Evolutionary conservation across 2,797 vertebrate species (phyloP).

Genomic region (Notoglanidium macrostoma): DNA sequence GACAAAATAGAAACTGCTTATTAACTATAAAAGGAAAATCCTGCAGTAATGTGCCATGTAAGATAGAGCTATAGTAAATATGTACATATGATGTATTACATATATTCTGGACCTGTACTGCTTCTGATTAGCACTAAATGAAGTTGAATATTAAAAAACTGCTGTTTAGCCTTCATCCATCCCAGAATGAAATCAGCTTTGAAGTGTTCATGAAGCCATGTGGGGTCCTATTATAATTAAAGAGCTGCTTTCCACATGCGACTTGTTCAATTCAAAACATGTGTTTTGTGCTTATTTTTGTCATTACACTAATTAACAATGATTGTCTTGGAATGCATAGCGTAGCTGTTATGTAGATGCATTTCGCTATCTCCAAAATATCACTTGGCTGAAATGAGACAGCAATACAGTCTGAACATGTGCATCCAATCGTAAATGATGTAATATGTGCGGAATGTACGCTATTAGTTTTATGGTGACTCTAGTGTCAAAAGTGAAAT

Average conservation of each 20-base stretch:
- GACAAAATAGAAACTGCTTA: not conserved
- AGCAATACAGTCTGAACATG: conserved; percentile 54
- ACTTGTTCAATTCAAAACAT: conserved; percentile 51
- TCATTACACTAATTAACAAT: conserved; percentile 55
- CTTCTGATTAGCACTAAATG: conserved; percentile 22
- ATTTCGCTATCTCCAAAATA: conserved; percentile 55
- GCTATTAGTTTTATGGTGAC: conserved; percentile 56
- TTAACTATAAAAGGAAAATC: not conserved
- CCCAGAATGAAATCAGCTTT: conserved; percentile 44
- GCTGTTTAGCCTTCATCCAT: conserved; percentile 49
- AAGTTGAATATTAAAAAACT: conserved; percentile 34
- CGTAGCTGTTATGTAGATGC: conserved; percentile 47
- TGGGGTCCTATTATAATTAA: conserved; percentile 59
- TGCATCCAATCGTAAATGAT: conserved; percentile 55
- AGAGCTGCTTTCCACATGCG: conserved; percentile 56
- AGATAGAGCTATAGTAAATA: not conserved
- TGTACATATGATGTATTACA: not conserved
- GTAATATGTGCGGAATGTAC: conserved; percentile 50
- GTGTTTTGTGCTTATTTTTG: conserved; percentile 56
- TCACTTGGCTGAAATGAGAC: conserved; percentile 50
- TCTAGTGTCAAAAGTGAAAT: conserved; percentile 55
- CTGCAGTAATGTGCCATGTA: not conserved
- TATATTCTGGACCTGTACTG: not conserved
- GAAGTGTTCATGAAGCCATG: conserved; percentile 60
- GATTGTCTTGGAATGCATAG: conserved; percentile 58